Percentiles rank a stretch among this genome's conserved stretches.
These are phyloP conservation scores for Syritta pipiens DNA, from an alignment of 2,888 invertebrate species.

Conservation along the genomic window DNA sequence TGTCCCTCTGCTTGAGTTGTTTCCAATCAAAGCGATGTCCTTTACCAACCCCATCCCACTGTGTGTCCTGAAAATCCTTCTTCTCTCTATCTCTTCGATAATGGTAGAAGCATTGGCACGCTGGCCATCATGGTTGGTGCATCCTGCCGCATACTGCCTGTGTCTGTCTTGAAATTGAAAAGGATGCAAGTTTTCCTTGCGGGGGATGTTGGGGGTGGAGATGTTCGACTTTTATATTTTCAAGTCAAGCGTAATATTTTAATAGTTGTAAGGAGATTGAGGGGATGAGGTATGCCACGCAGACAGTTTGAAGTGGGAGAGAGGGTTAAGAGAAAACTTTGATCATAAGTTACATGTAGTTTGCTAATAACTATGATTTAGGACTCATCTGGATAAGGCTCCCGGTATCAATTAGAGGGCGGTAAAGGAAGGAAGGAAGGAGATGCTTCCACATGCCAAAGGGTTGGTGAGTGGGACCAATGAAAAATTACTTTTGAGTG, in stretches of 20 bases:
- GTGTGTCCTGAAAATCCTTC: too few relatives aligned
- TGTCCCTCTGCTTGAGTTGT: constrained; percentile 26
- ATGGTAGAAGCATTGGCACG: neutral
- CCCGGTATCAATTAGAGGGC: constrained; percentile 35
- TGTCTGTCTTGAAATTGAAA: too few relatives aligned
- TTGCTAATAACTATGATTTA: constrained; percentile 46
- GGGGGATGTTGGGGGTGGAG: neutral
- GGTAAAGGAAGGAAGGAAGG: too few relatives aligned
- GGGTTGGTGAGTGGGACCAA: too few relatives aligned
- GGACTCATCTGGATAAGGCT: constrained; percentile 13
- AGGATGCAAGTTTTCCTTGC: constrained; percentile 5
- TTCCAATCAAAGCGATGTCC: constrained; percentile 50
- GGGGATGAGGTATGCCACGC: constrained; percentile 25
- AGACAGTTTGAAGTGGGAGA: constrained; percentile 5
- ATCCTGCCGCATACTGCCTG: neutral
- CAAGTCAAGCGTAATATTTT: constrained; percentile 62
- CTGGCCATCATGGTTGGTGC: constrained; percentile 11
- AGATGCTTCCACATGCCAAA: too few relatives aligned
- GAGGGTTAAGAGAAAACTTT: constrained; percentile 6
- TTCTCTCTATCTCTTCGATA: too few relatives aligned
- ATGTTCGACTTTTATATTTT: constrained; percentile 27
- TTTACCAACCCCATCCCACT: neutral
- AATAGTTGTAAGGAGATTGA: constrained; percentile 51
- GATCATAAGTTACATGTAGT: constrained; percentile 18
- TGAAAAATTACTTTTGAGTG: too few relatives aligned